Evolutionary conservation across 2,888 invertebrate species (phyloP), one percentile per base, ranked within the genome.

Genomic region (Steinernema carpocapsae): DNA sequence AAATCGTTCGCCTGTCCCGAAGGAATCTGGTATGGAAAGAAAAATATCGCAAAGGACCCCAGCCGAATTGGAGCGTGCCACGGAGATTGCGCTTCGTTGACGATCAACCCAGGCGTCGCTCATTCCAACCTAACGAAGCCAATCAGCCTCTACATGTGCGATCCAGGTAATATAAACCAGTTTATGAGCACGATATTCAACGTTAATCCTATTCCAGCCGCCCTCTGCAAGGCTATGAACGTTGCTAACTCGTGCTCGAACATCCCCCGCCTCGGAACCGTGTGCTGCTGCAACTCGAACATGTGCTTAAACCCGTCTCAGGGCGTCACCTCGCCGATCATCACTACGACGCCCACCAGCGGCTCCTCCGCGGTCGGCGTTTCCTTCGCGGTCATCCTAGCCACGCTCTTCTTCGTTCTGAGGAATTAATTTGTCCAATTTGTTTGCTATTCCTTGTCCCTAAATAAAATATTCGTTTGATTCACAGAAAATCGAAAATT

Each of bases 1-100:
- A 3, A 3, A 37, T 26, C 48, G 7, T n/a, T 74, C 24, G 48
- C 74, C 14, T 74, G 74, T 22, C 74, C 74, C 22, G 70, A 74
- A 19, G 74, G 70, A n/a, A 64, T 74, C 48, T 74, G 71, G 51
- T 17, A 70, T 14, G 70, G 70, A 19, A 48, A 48, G 0, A 4
- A 19, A 0, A 19, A 6, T 0, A 4, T 32, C 19, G 22, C 2
- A 17, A 14, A 29, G 14, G 52, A 48, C 51, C 70, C 70, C 10
- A 74, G 24, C 26, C 46, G 70, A 10, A 14, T 74, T 22, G 45
- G 17, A 17, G 45, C n/a, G 10, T 74, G 74, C 37, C 52, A 24
- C 32, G 51, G 51, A 26, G 52, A 52, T 29, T 74, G 74, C 46
- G 74, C 70, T 12, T n/a, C 37, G 1, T 14, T 74, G 24, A 48